Percentiles rank a stretch among this genome's conserved stretches.
These are phyloP conservation scores for Seriola rivoliana DNA, from an alignment of 2,113 vertebrate species.

Conservation along the genomic window DNA sequence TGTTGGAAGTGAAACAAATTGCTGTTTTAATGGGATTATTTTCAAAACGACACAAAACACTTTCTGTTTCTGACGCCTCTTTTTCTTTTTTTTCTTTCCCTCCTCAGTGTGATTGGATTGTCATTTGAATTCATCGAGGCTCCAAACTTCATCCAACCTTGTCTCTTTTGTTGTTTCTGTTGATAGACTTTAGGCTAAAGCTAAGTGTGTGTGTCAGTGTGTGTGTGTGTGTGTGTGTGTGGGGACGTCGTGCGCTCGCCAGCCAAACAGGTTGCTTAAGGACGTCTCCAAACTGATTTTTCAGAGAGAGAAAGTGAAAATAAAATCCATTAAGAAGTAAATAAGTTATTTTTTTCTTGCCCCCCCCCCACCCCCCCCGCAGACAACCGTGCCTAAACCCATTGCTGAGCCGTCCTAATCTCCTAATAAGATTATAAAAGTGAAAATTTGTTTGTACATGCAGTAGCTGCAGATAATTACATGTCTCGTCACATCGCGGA, in stretches of 20 bases:
- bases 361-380: slow-evolving; percentile 57
- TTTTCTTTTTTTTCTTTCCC: slow-evolving; percentile 12
- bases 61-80: not conserved
- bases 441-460: slow-evolving; percentile 81
- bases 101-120: slow-evolving; percentile 55
- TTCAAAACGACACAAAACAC: slow-evolving; percentile 41
- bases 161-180: slow-evolving; percentile 31
- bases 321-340: slow-evolving; percentile 73
- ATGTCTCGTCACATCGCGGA: slow-evolving; percentile 72
- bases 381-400: slow-evolving; percentile 77
- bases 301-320: slow-evolving; percentile 45
- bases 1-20: slow-evolving; percentile 75
- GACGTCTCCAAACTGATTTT: slow-evolving; percentile 43
- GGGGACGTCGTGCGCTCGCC: not conserved
- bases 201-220: not conserved
- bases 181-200: slow-evolving; percentile 19
- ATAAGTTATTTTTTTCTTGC: slow-evolving; percentile 59
- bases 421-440: slow-evolving; percentile 86
- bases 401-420: slow-evolving; percentile 76
- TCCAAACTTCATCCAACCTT: slow-evolving; percentile 47
- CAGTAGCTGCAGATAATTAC: slow-evolving; percentile 81
- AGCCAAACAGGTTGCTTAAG: slow-evolving; percentile 8
- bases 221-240: slow-evolving; percentile 1
- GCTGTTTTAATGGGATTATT: slow-evolving; percentile 81
- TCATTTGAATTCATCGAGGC: slow-evolving; percentile 57